Conservation (phyloP, 2,888 invertebrate species). For the Drosophila histrio region DNA sequence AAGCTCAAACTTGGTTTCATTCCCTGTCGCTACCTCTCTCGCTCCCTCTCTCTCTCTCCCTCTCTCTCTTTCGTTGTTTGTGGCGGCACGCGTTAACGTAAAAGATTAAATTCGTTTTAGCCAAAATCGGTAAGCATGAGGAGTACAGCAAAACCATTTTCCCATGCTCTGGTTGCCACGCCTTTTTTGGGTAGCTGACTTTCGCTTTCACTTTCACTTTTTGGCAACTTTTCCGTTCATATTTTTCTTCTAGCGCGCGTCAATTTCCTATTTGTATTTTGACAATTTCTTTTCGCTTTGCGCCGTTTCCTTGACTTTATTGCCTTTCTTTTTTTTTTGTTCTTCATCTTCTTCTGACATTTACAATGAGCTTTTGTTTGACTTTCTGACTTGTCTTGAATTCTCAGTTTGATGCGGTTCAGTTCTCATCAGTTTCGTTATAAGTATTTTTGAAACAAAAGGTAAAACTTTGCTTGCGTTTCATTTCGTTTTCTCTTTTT, state of each 20-base stretch:
- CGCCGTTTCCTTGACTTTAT: constrained; percentile 62
- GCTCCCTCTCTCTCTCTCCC: neutral
- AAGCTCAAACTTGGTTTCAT: constrained; percentile 38
- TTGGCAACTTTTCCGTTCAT: constrained; percentile 43
- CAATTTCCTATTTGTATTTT: constrained; percentile 70
- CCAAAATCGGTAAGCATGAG: constrained; percentile 31
- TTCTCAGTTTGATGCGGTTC: constrained; percentile 15
- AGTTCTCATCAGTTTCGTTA: constrained; percentile 15
- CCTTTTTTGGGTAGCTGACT: constrained; percentile 27
- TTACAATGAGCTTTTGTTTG: constrained; percentile 66
- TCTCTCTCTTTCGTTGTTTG: neutral
- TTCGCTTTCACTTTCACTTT: constrained; percentile 12
- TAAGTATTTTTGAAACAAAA: constrained; percentile 55
- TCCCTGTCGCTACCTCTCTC: neutral
- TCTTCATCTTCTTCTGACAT: constrained; percentile 17
- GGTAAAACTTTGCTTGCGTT: constrained; percentile 55
- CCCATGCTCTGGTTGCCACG: neutral
- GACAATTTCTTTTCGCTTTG: constrained; percentile 66
- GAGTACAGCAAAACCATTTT: neutral
- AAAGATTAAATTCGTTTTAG: constrained; percentile 68
- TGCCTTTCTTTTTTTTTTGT: constrained; percentile 42
- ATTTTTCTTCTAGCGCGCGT: constrained; percentile 55
- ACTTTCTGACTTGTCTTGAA: constrained; percentile 58
- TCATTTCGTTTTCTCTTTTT: constrained; percentile 8
- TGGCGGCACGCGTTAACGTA: constrained; percentile 51